These are phyloP conservation scores for Melanotus villosus DNA, from an alignment of 2,888 invertebrate species.

Conservation along the genomic window DNA sequence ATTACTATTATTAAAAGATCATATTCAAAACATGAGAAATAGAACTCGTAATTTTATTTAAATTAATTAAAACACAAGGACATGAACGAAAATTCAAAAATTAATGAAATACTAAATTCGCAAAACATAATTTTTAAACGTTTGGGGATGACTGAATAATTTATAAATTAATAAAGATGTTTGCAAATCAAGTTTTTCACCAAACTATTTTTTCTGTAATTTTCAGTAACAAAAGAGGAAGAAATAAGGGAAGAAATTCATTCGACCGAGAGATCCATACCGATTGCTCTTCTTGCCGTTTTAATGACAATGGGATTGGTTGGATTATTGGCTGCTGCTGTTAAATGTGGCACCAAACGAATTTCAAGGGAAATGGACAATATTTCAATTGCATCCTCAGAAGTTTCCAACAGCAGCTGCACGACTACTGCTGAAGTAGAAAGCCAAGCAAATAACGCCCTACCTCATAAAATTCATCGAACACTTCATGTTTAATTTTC, in stretches of 20 bases:
- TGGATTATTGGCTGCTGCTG: constrained; percentile 71
- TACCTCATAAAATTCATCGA: constrained; percentile 3
- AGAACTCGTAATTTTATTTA: too few species aligned
- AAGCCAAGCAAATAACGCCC: constrained; percentile 10
- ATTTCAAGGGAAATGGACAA: constrained; percentile 69
- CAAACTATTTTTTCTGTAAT: too few species aligned
- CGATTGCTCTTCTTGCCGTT: constrained; percentile 71
- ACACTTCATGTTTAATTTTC: constrained; percentile 1
- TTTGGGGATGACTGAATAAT: too few species aligned
- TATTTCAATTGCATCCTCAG: constrained; percentile 61
- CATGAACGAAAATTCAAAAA: too few species aligned
- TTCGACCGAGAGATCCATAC: constrained; percentile 44
- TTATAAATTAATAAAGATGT: too few species aligned
- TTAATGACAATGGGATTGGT: constrained; percentile 74
- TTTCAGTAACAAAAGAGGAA: constrained; percentile 42
- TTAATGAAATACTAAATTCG: too few species aligned
- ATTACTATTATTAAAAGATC: too few species aligned
- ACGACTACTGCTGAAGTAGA: constrained; percentile 59
- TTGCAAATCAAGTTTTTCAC: too few species aligned
- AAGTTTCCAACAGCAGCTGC: constrained; percentile 61
- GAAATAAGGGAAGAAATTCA: constrained; percentile 26
- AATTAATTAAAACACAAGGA: too few species aligned
- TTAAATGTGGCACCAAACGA: constrained; percentile 72
- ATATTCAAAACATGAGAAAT: too few species aligned
- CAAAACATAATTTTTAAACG: too few species aligned